Conservation (phyloP, 2,113 vertebrate genomes). For the Thamnaconus septentrionalis region DNA sequence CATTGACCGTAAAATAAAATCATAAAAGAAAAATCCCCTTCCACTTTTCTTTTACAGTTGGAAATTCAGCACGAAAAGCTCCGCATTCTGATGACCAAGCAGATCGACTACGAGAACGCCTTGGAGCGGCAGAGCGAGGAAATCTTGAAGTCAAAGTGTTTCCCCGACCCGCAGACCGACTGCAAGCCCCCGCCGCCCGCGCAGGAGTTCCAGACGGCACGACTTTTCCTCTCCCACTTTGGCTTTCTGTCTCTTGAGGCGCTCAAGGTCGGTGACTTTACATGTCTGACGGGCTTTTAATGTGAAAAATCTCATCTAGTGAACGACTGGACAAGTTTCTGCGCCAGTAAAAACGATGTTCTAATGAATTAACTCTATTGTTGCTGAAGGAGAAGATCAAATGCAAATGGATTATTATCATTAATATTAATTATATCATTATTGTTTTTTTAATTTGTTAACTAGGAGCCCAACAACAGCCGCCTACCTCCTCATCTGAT, state of each 20-base stretch:
- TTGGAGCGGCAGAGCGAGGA: conserved; percentile 87
- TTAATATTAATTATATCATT: background rate
- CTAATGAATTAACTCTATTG: no score
- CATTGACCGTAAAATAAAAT: no score
- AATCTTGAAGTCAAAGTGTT: conserved; percentile 82
- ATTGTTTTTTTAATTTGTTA: background rate
- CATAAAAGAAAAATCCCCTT: background rate
- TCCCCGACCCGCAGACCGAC: conserved; percentile 87
- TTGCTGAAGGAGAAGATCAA: no score
- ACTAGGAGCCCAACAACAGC: conserved; percentile 92
- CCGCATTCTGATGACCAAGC: conserved; percentile 86
- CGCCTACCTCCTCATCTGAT: conserved; percentile 96
- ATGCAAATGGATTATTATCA: background rate
- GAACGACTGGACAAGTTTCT: no score
- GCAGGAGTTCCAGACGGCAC: conserved; percentile 95
- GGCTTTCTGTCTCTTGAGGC: conserved; percentile 94
- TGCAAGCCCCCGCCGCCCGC: conserved; percentile 89
- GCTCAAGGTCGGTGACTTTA: conserved; percentile 80
- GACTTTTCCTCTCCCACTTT: conserved; percentile 94
- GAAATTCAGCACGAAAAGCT: conserved; percentile 90
- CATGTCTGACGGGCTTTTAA: background rate
- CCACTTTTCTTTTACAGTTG: conserved; percentile 72
- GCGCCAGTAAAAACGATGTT: no score
- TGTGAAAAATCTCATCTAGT: background rate
- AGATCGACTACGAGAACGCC: conserved; percentile 86